These are phyloP conservation scores for Tauraco erythrolophus DNA, from an alignment of 2,113 vertebrate species.

Conservation along the genomic window DNA sequence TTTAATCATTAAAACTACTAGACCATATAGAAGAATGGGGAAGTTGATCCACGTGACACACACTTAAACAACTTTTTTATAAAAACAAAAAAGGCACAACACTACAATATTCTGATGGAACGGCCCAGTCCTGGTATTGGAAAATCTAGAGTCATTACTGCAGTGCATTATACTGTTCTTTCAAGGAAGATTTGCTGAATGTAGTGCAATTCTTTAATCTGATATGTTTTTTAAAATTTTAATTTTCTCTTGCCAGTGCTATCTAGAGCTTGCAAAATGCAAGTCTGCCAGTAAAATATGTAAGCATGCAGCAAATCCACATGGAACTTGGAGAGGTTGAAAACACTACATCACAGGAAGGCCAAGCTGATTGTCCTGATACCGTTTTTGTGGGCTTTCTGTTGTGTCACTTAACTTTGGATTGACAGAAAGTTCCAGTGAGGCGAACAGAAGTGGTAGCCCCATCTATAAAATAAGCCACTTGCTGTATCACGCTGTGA, in stretches of 20 bases:
- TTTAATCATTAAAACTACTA: slow-evolving; percentile 60
- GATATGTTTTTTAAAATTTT: not conserved
- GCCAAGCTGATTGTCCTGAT: not conserved
- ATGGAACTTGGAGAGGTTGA: not conserved
- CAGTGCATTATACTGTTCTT: not conserved
- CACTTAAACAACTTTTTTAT: not conserved
- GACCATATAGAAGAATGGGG: slow-evolving; percentile 53
- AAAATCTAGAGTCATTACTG: not conserved
- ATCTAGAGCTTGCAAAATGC: not conserved
- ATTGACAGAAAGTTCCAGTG: not conserved
- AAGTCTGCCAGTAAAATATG: not conserved
- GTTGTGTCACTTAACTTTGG: not conserved
- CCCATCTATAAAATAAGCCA: not conserved
- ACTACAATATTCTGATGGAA: not conserved
- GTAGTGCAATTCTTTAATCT: not conserved
- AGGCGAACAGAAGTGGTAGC: not conserved
- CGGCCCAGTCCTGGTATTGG: not conserved
- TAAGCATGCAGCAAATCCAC: not conserved
- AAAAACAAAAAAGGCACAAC: not conserved
- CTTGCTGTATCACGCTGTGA: not conserved
- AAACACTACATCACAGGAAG: not conserved
- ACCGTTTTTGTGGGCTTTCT: not conserved
- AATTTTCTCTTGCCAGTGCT: not conserved
- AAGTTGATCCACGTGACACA: slow-evolving; percentile 57
- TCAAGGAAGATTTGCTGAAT: not conserved